Conservation (phyloP, 1,140 invertebrate species). For the Nilaparvata lugens region DNA sequence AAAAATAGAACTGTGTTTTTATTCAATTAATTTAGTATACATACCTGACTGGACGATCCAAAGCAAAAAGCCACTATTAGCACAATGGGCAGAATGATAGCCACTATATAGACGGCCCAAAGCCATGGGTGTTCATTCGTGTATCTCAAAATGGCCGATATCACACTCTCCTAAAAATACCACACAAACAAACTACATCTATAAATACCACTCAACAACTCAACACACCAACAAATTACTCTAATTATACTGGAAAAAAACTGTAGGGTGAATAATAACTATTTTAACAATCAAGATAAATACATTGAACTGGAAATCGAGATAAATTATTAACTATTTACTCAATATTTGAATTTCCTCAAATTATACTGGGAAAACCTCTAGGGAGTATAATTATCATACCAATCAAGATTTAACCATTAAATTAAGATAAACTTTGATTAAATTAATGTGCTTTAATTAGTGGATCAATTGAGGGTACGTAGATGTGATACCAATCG, state of each 20-base stretch:
- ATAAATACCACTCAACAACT: not conserved
- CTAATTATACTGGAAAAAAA: not conserved
- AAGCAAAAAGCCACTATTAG: slow-evolving; percentile 73
- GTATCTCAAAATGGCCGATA: slow-evolving; percentile 68
- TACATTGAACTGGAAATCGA: no score
- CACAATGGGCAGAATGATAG: slow-evolving; percentile 65
- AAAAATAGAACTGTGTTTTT: no score
- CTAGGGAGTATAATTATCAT: no score
- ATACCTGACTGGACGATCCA: slow-evolving; percentile 38
- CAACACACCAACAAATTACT: not conserved
- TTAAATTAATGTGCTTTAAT: no score
- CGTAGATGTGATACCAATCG: no score
- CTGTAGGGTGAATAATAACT: not conserved
- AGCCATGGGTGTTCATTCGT: slow-evolving; percentile 86
- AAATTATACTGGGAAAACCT: no score
- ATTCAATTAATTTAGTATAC: no score
- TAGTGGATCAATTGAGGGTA: no score
- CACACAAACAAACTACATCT: not conserved
- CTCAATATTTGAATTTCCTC: no score
- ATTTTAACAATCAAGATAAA: not conserved
- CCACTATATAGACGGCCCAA: slow-evolving; percentile 77
- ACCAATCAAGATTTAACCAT: no score
- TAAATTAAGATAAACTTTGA: no score
- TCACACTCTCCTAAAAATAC: slow-evolving; percentile 57
- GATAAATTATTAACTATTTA: no score